Evolutionary conservation across 2,797 vertebrate genomes (phyloP).

Genomic region (Ataeniobius toweri): DNA sequence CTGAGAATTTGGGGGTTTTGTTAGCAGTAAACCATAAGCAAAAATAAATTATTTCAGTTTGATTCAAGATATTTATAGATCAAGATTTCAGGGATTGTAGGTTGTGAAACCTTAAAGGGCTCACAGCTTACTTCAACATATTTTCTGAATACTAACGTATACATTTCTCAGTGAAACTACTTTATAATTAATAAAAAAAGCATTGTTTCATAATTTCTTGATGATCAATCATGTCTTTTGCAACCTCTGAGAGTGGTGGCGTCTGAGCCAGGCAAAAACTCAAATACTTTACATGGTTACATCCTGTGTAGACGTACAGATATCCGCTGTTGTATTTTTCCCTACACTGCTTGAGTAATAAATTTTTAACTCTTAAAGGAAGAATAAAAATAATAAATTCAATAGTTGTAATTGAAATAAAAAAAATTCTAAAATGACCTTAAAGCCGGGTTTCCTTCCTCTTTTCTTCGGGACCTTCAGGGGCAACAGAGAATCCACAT

Average conservation of each 20-base stretch:
- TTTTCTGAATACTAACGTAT: not conserved
- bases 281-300: not conserved
- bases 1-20: not conserved
- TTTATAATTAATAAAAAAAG: not conserved
- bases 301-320: not conserved
- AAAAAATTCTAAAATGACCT: conserved; percentile 76
- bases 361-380: not conserved
- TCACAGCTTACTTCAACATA: not conserved
- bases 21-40: not conserved
- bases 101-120: not conserved
- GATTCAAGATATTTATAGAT: not conserved
- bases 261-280: not conserved
- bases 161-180: not conserved
- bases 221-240: not conserved
- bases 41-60: not conserved
- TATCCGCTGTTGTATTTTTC: not conserved
- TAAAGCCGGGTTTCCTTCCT: conserved; percentile 93
- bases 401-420: not conserved
- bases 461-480: conserved; percentile 94
- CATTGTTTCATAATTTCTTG: not conserved
- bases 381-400: not conserved
- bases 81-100: not conserved
- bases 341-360: not conserved
- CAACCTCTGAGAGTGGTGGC: not conserved
- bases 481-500: conserved; percentile 80